These are phyloP conservation scores for Sinonovacula constricta DNA, from an alignment of 1,140 invertebrate genomes.

Conservation along the genomic window DNA sequence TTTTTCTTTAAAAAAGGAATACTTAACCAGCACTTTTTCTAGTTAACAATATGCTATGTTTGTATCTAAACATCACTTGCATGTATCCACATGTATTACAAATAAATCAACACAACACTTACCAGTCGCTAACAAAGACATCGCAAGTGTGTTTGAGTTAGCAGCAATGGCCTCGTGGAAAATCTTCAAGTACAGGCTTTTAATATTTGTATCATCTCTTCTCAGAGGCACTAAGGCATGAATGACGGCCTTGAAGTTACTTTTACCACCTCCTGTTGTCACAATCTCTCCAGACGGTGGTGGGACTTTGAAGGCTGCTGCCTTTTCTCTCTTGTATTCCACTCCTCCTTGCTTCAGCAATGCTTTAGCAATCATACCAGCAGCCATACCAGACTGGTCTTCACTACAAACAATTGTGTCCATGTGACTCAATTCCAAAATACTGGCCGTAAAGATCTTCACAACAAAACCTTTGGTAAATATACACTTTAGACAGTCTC, in stretches of 20 bases:
- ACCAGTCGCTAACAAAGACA: constrained; percentile 51
- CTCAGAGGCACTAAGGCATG: constrained; percentile 23
- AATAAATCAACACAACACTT: too few relatives aligned
- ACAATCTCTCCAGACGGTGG: neutral
- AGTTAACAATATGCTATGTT: too few relatives aligned
- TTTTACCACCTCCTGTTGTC: constrained; percentile 13
- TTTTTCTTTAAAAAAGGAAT: too few relatives aligned
- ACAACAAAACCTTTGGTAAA: neutral
- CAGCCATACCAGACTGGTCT: neutral
- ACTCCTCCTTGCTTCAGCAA: constrained; percentile 10
- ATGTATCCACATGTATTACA: too few relatives aligned
- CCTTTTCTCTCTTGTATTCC: neutral
- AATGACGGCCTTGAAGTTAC: neutral
- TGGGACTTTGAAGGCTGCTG: neutral
- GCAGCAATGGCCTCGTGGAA: neutral
- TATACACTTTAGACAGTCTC: too few relatives aligned
- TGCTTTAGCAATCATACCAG: constrained; percentile 8
- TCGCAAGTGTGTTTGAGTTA: constrained; percentile 7
- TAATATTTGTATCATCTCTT: neutral
- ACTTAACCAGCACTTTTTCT: too few relatives aligned
- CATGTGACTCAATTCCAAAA: neutral
- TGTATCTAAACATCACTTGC: too few relatives aligned
- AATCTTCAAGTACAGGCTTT: neutral
- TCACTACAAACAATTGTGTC: constrained; percentile 16
- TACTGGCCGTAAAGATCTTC: constrained; percentile 6